A percentile compares a stretch with the other conserved stretches of the same genome.
phyloP scores from a whole-genome alignment of 2,113 vertebrate species.

The Triplophysa dalaica region DNA sequence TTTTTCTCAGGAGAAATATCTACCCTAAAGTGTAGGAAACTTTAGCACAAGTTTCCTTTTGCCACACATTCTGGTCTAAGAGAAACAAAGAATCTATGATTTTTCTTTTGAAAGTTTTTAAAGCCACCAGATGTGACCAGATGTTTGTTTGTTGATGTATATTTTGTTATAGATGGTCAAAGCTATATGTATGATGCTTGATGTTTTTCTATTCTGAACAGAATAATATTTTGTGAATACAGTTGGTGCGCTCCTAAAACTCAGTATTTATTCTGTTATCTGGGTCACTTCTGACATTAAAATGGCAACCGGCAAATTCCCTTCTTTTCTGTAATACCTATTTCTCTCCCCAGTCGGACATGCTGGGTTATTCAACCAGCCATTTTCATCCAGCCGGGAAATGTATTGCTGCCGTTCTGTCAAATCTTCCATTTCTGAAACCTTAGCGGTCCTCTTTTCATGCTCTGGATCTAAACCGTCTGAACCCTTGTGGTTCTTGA shows the following conservation, averaged over 20 bases:
- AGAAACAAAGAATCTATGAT: too few species aligned
- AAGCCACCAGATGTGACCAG: too few species aligned
- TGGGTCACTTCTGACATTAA: constrained; percentile 19
- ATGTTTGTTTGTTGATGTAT: too few species aligned
- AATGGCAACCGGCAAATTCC: constrained; percentile 1
- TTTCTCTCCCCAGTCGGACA: constrained; percentile 59
- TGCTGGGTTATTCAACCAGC: constrained; percentile 75
- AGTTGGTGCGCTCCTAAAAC: not conserved
- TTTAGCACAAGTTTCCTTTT: too few species aligned
- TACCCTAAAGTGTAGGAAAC: too few species aligned
- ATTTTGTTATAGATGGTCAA: too few species aligned
- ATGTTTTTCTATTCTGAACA: not conserved
- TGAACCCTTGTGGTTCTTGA: constrained; percentile 66
- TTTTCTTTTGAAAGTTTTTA: too few species aligned
- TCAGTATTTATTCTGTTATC: constrained; percentile 19
- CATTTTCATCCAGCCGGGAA: constrained; percentile 69
- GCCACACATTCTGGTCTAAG: too few species aligned
- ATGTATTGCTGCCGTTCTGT: constrained; percentile 67
- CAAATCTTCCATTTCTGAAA: constrained; percentile 61
- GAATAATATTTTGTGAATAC: not conserved
- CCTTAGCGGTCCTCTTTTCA: constrained; percentile 27
- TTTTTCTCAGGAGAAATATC: too few species aligned
- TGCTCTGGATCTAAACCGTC: constrained; percentile 45
- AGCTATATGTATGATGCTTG: not conserved
- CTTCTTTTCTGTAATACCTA: not conserved